phyloP scores from a whole-genome alignment of 2,888 invertebrate species.

The Agrenia bidenticulata region DNA sequence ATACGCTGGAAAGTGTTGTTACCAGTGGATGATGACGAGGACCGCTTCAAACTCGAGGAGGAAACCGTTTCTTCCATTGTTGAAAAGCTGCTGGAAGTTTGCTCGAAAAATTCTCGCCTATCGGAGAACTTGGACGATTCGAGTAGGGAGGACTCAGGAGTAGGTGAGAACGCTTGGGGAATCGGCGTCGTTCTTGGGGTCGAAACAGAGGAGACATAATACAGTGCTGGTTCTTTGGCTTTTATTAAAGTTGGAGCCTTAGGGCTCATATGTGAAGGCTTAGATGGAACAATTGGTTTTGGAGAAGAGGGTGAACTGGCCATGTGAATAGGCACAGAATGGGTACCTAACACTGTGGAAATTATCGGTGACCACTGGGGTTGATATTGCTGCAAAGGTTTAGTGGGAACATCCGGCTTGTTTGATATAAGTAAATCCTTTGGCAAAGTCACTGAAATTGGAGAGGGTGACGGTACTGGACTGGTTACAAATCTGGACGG shows the following conservation, averaged over 20 bases:
- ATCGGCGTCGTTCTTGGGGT: constrained; percentile 47
- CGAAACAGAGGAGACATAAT: constrained; percentile 45
- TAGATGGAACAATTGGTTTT: constrained; percentile 34
- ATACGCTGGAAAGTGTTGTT: neutral
- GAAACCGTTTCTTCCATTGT: neutral
- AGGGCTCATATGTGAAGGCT: constrained; percentile 25
- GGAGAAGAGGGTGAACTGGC: constrained; percentile 7
- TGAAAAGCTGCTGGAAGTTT: constrained; percentile 22
- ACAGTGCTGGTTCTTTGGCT: constrained; percentile 13
- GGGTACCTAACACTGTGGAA: too few species aligned
- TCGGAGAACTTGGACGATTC: neutral
- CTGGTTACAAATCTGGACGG: constrained; percentile 19
- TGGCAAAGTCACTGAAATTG: neutral
- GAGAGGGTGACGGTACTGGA: constrained; percentile 23
- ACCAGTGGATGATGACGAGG: constrained; percentile 22
- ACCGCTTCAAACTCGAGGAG: constrained; percentile 20
- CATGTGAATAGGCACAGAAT: too few species aligned
- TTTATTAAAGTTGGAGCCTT: too few species aligned
- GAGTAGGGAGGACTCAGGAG: constrained; percentile 11
- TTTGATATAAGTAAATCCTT: constrained; percentile 51
- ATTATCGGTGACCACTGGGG: neutral
- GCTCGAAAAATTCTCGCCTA: constrained; percentile 24
- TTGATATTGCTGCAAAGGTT: constrained; percentile 43
- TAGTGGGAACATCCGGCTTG: constrained; percentile 57
- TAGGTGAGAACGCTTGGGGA: constrained; percentile 27